Base-by-base conservation (phyloP, 2,797 vertebrate genomes). In the Xerus rutilus region DNA sequence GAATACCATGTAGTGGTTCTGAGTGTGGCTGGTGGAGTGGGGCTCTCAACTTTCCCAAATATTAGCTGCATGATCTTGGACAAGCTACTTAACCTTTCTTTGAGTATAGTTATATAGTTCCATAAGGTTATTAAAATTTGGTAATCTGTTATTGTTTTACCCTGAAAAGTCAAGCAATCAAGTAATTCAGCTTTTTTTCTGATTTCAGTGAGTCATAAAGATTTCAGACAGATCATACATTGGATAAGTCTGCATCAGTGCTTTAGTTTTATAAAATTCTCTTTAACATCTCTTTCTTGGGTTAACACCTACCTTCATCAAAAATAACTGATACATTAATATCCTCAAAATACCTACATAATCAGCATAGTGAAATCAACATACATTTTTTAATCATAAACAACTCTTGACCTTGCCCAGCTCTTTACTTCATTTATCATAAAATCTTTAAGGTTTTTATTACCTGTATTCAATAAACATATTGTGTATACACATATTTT, bases 291-390 rank as follows among this genome's bases (percentile, higher is more conserved):
- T 70, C 18, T 65, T 74, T 43, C 5, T 6, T 39, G 18, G 25
- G 17, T 86, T 94, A 94, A 69, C 7, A 43, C 0, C 7, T 30
- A 64, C 35, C 25, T 32, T 93, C 8, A 64, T 1, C 77, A 88
- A 74, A 21, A 93, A 57, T 72, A 87, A 65, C 54, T 64, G 18
- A 72, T 81, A 11, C 35, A 73, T 65, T 74, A 85, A 76, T 57
- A 25, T 49, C 23, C 25, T 94, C 65, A 89, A 69, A 97, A 62
- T 77, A 70, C 7, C 5, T 49, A 30, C 8, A 70, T 47, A 67
- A 74, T 89, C 47, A 96, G 25, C 64, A 70, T 32, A 93, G 10
- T 89, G 30, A 93, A 89, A 92, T 83, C 74, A 94, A 93, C 21
- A 83, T 3, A 83, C 20, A 93, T 84, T 87, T 88, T 88, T 78